phyloP scores from a whole-genome alignment of 2,113 vertebrate genomes.

The Rhegmatorhina hoffmannsi region DNA sequence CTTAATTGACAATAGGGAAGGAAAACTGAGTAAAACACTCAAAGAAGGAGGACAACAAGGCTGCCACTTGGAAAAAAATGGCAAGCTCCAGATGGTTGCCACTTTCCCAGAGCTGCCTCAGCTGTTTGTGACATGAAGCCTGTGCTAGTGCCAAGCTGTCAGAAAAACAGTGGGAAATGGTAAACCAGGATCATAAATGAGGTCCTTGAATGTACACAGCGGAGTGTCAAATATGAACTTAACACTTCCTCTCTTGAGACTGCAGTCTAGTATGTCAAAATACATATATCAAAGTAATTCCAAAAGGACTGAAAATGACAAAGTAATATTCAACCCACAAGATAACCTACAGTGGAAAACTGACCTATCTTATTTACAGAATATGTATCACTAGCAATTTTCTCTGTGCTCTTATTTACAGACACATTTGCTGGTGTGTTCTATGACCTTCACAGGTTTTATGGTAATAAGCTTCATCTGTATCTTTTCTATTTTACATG shows the following conservation, averaged over 20 bases:
- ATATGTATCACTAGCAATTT: neutral
- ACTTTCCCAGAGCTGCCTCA: conserved; percentile 30
- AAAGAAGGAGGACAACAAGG: neutral
- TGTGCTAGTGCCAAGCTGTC: conserved; percentile 16
- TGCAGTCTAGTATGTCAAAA: neutral
- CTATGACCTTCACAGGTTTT: neutral
- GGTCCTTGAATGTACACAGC: neutral
- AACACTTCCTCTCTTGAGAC: neutral
- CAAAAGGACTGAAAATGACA: neutral
- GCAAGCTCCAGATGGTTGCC: conserved; percentile 44
- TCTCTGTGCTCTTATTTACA: neutral
- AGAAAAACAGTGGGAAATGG: conserved; percentile 22
- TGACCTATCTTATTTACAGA: neutral
- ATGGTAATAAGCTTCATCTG: neutral
- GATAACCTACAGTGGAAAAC: neutral
- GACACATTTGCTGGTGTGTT: neutral
- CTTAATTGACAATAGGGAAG: neutral
- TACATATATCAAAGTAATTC: neutral
- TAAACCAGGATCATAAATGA: neutral
- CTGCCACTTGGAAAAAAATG: neutral
- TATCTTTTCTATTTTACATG: neutral
- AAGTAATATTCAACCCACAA: neutral
- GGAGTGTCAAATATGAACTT: neutral
- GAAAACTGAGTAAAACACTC: neutral
- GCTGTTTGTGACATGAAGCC: neutral